These are phyloP conservation scores for Nannoperca obscura DNA, from an alignment of 2,797 vertebrate genomes.

Conservation along the genomic window DNA sequence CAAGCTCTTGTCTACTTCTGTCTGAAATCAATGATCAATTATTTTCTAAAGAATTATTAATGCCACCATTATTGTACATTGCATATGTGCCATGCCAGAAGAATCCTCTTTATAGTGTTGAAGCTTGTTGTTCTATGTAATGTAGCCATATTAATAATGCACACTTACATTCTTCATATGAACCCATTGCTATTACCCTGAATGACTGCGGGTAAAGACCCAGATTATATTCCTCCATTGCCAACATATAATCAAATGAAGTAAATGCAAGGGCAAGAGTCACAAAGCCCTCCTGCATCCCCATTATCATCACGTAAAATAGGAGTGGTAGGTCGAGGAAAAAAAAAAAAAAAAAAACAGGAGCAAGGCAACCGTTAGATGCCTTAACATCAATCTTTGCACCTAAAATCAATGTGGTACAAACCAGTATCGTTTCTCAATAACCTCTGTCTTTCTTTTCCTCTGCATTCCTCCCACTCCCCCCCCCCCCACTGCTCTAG, in stretches of 20 bases:
- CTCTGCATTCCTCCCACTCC: constrained; percentile 9
- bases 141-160: background rate
- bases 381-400: constrained; percentile 67
- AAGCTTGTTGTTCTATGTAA: background rate
- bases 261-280: constrained; percentile 26
- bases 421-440: constrained; percentile 50
- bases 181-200: constrained; percentile 1
- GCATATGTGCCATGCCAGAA: background rate
- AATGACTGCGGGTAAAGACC: constrained; percentile 8
- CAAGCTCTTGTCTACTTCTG: background rate
- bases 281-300: constrained; percentile 16
- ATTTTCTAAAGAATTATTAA: background rate
- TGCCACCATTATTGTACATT: background rate
- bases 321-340: constrained; percentile 5
- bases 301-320: constrained; percentile 32
- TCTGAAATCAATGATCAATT: background rate
- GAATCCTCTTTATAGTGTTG: background rate
- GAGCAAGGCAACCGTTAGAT: constrained; percentile 40
- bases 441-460: constrained; percentile 53
- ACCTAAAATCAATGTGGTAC: constrained; percentile 65
- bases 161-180: constrained; percentile 35
- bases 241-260: constrained; percentile 43
- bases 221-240: constrained; percentile 24
- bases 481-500: background rate
- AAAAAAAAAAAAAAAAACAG: background rate